Evolutionary conservation across 2,113 vertebrate genomes (phyloP), one percentile per base, ranked within the genome.

Genomic region (Macroglossus sobrinus): DNA sequence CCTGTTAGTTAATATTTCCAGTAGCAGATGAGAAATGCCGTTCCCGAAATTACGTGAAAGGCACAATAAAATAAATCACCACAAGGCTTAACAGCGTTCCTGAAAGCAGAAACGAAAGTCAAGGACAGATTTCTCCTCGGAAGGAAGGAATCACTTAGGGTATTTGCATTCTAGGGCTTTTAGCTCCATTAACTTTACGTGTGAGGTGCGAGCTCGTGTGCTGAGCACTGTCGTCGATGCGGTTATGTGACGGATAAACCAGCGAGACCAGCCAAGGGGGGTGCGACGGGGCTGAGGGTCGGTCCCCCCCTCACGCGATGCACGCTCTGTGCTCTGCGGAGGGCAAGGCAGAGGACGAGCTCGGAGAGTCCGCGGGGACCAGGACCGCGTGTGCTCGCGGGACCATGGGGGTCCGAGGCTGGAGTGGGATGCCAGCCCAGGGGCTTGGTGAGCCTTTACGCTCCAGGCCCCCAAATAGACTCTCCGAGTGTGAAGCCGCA

Each of bases 81-180:
- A 40, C 30, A 19, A 59, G 63, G 18, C 18, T 72, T 95, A 72
- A 92, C 93, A 76, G 53, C 78, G 5, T 61, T 89, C 91, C 59
- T 55, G 78, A 95, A 96, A 43, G 55, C 74, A 68, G 55, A 40
- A 64, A 57, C 95, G 72, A 61, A 94, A 96, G 91, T 59, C 30
- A 92, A 89, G 63, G 35, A 22, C 19, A 89, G 43, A 50, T 57
- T 84, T 11, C 61, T 95, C 71, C 84, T 1, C 33, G 40, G 38
- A 93, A 74, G 38, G 7, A 63, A 91, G 43, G 22, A 40, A 84
- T 63, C 80, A 74, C 72, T 61, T 45, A 97, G 30, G 11, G 30
- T 59, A 84, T 85, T 93, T 82, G 28, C 21, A 19, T 53, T 76
- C 26, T 40, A 33, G 61, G n/a, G 12, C 66, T 81, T 89, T 35